Evolutionary conservation across 2,113 vertebrate genomes (phyloP), one percentile per base, ranked within the genome.

Genomic region (Strigops habroptila): DNA sequence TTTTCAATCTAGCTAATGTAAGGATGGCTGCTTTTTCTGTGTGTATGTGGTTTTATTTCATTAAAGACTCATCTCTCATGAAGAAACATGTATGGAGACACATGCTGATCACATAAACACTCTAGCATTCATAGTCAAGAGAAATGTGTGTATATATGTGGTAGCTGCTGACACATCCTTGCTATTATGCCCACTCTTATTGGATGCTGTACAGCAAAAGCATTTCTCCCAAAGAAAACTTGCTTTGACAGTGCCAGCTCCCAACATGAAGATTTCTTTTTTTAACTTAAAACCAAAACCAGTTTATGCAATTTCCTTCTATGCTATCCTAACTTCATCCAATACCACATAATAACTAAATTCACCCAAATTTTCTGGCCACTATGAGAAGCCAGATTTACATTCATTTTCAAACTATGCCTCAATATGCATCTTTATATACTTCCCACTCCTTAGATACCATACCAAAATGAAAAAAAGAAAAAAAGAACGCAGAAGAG

Each of bases 401-500:
- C 12, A 33, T 13, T 53, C 9, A 37, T 59, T 79, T 57, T 51
- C 43, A 67, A n/a, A 78, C 12, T 39, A 7, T 64, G 43, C n/a
- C 31, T 57, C 12, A 67, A 39, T 81, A 57, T 57, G 14, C 27
- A 24, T 71, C 39, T 48, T 79, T 62, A 48, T 41, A 55, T 53
- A 59, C 6, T 67, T 88, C 19, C 25, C 22, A 52, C 27, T 53
- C 7, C 8, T 19, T 48, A 53, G 7, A 67, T 31, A 48, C 3
- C 17, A 13, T n/a, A n/a, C 9, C 22, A 59, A 59, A 59, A 33
- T 23, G 21, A 59, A 25, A 8, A 16, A 35, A n/a, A 7, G 11
- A 22, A 17, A 13, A 1, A 16, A 5, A 0, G 2, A 4, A 22
- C 51, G 5, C 13, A 75, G 19, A 62, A 62, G 31, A 30, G 8